A percentile compares a stretch with the other conserved stretches of the same genome.
Evolutionary conservation across 2,888 invertebrate species (phyloP).

Genomic region (Rhopalosiphum nymphaeae): DNA sequence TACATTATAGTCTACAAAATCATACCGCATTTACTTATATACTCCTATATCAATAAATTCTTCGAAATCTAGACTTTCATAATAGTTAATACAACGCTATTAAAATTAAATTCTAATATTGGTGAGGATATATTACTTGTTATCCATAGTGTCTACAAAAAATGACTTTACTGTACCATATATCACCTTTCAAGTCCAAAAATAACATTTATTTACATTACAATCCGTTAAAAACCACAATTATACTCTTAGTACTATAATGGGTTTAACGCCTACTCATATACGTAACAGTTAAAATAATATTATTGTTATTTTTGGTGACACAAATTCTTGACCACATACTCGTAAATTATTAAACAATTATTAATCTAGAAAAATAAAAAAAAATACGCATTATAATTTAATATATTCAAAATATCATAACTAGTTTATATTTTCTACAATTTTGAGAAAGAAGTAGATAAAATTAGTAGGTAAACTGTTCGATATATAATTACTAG

Average conservation of each 20-base stretch:
- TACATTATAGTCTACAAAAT: background rate
- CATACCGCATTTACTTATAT: background rate
- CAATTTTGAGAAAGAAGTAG: fast-evolving
- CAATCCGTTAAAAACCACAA: background rate
- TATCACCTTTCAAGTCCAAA: background rate
- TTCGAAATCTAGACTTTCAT: background rate
- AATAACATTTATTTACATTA: background rate
- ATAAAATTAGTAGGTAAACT: background rate
- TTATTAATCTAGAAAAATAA: background rate
- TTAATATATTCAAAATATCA: background rate
- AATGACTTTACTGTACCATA: background rate
- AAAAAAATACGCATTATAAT: background rate
- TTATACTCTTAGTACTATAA: background rate
- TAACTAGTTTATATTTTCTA: background rate
- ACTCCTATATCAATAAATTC: background rate
- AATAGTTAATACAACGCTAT: background rate
- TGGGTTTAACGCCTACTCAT: background rate
- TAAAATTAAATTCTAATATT: background rate
- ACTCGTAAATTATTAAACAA: background rate
- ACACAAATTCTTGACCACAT: background rate
- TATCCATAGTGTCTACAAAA: background rate
- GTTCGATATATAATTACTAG: background rate
- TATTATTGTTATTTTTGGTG: background rate
- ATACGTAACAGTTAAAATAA: background rate
- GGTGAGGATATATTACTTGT: background rate